These are phyloP conservation scores for Pygocentrus nattereri DNA, from an alignment of 2,797 vertebrate genomes.

Conservation along the genomic window DNA sequence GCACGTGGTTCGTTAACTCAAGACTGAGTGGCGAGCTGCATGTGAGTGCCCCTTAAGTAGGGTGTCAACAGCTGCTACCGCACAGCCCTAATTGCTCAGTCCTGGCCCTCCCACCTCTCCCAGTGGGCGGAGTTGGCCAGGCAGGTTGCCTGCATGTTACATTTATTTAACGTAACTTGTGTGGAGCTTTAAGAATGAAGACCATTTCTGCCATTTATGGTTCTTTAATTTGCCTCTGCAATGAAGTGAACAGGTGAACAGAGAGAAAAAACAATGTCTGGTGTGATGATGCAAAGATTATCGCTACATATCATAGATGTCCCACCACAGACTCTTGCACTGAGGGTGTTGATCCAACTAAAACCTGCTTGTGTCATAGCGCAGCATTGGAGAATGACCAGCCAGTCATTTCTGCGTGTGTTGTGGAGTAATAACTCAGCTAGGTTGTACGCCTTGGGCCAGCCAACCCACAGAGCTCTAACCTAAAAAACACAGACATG, in stretches of 20 bases:
- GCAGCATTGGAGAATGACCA: slow-evolving; percentile 40
- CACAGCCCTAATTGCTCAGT: no score
- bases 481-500: neutral
- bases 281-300: neutral
- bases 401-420: slow-evolving; percentile 31
- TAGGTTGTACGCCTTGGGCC: slow-evolving; percentile 49
- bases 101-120: no score
- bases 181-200: neutral
- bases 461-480: slow-evolving; percentile 53
- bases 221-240: neutral
- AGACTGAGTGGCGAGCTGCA: no score
- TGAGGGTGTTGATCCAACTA: neutral
- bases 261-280: neutral
- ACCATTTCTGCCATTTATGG: neutral
- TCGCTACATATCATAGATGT: no score
- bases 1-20: no score
- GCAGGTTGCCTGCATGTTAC: no score
- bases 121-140: no score
- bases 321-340: neutral
- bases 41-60: no score
- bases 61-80: no score
- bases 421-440: no score
- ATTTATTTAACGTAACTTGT: no score
- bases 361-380: slow-evolving; percentile 37
- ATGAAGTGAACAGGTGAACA: neutral